These are phyloP conservation scores for Sarcophaga peregrina DNA, from an alignment of 1,140 invertebrate genomes.

Conservation along the genomic window DNA sequence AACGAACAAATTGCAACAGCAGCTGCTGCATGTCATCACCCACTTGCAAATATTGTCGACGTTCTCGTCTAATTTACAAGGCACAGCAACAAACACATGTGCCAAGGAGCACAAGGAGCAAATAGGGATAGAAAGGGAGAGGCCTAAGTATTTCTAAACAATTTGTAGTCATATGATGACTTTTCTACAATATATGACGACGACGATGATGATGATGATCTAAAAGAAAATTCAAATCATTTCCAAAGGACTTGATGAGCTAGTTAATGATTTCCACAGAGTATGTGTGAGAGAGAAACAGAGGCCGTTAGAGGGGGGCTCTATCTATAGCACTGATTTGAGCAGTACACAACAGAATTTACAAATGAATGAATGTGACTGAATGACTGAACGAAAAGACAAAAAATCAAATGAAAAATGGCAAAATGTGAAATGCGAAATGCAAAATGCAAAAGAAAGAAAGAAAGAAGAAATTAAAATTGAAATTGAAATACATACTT, in stretches of 20 bases:
- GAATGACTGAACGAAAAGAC: constrained; percentile 30
- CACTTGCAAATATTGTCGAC: not conserved
- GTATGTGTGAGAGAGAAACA: not conserved
- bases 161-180: too few relatives aligned
- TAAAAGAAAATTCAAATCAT: constrained; percentile 34
- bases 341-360: constrained; percentile 1
- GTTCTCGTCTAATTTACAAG: too few relatives aligned
- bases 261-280: constrained; percentile 16
- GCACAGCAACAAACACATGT: too few relatives aligned
- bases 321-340: not conserved
- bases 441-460: not conserved
- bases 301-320: not conserved
- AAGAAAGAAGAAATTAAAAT: constrained; percentile 34
- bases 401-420: not conserved
- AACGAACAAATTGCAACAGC: constrained; percentile 9
- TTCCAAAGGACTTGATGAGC: constrained; percentile 37
- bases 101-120: too few relatives aligned
- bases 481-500: constrained; percentile 8
- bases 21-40: constrained; percentile 7
- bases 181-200: too few relatives aligned
- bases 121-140: too few relatives aligned
- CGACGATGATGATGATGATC: not conserved
- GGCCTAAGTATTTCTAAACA: too few relatives aligned
- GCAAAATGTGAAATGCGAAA: not conserved
- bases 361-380: constrained; percentile 17